Percentiles rank a stretch among this genome's conserved stretches.
These are phyloP conservation scores for Ia io DNA, from an alignment of 2,113 vertebrate genomes.

Conservation along the genomic window DNA sequence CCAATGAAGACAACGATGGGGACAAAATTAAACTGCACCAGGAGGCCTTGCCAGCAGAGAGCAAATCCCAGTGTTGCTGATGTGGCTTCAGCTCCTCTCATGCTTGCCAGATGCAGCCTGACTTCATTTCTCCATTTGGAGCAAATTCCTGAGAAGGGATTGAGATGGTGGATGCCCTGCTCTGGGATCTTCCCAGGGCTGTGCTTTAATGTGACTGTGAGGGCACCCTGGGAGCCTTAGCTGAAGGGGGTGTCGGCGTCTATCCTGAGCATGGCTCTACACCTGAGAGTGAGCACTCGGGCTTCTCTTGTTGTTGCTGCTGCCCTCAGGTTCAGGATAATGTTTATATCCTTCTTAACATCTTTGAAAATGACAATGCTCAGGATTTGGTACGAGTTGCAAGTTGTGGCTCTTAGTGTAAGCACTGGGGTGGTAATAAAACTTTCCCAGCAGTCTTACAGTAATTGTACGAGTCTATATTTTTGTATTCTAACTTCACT, in stretches of 20 bases:
- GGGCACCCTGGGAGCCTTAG: slow-evolving; percentile 40
- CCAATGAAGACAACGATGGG: slow-evolving; percentile 90
- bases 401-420: neutral
- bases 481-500: neutral
- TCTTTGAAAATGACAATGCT: neutral
- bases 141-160: slow-evolving; percentile 8
- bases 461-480: neutral
- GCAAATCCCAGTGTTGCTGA: slow-evolving; percentile 95
- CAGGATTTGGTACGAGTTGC: neutral
- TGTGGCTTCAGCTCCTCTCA: neutral
- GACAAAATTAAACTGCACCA: slow-evolving; percentile 91
- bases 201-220: neutral
- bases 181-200: slow-evolving; percentile 44
- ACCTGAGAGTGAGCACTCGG: neutral
- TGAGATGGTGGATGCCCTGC: slow-evolving; percentile 49
- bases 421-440: neutral
- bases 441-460: neutral
- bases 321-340: slow-evolving; percentile 57
- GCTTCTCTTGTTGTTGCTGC: neutral
- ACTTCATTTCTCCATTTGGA: neutral
- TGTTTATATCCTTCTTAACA: slow-evolving; percentile 68
- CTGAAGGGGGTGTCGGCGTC: neutral
- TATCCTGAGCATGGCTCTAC: neutral
- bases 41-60: slow-evolving; percentile 87
- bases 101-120: neutral